Evolutionary conservation across 2,113 vertebrate genomes (phyloP), one percentile per base, ranked within the genome.

Genomic region (Triplophysa tibetana): DNA sequence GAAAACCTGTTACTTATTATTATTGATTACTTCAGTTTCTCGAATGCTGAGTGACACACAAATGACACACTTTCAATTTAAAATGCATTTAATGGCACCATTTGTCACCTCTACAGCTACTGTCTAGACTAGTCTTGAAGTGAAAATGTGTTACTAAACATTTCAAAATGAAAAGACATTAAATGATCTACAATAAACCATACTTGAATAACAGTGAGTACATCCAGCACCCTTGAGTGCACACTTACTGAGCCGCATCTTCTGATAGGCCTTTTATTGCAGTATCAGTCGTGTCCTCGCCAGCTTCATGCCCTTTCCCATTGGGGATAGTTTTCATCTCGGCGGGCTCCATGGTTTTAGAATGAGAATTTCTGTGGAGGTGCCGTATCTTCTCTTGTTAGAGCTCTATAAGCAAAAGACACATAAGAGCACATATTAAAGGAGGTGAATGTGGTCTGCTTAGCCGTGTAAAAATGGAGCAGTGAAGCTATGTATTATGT

Each of bases 241-340:
- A 56, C 24, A 92, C 93, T 91, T 86, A 94, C 93, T 91, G 92
- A 79, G 86, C 88, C 29, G 84, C 62, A 16, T 87, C 87, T 1
- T 86, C 90, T 76, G 87, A 84, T 23, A 88, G 80, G 1, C 85
- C 63, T 17, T 88, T 90, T 85, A 88, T 92, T 74, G 86, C 87
- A 4, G 78, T 82, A 1, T 83, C 81, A 17, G 85, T 66, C 63
- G 87, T 85, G 43, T 92, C 91, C 19, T 90, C 91, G 26, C 80
- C 87, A 6, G 86, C 70, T 29, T 93, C 91, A 1, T 92, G 92
- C 73, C 92, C 90, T 85, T 93, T 93, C 54, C 93, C 93, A 1
- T 94, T 94, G 24, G 92, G 92, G 68, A 94, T 89, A 10, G 89
- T 70, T 12, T 87, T 93, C 58, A 26, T 88, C 83, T 93, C 93